Conservation (phyloP, 2,888 invertebrate species). For the Drepana falcataria region DNA sequence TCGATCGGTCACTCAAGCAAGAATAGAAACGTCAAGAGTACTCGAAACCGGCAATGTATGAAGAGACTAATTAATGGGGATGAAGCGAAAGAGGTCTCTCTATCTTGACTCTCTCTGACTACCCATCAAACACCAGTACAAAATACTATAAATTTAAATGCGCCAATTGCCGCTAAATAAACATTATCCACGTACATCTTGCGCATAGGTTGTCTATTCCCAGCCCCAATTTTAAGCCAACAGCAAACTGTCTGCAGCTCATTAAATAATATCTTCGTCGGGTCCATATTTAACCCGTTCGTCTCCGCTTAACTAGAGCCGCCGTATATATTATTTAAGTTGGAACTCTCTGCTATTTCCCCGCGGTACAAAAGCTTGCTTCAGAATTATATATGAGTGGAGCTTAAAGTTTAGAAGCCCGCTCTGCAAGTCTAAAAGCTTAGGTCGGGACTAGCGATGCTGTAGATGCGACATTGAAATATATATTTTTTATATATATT, state of each 20-base stretch:
- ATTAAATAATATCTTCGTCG: constrained; percentile 35
- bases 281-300: constrained; percentile 45
- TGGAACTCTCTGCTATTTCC: constrained; percentile 72
- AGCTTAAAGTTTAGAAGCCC: constrained; percentile 78
- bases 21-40: too few relatives aligned
- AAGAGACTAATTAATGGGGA: too few relatives aligned
- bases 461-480: constrained; percentile 32
- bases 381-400: constrained; percentile 76
- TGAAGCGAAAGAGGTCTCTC: too few relatives aligned
- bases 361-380: constrained; percentile 72
- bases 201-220: too few relatives aligned
- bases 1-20: too few relatives aligned
- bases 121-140: too few relatives aligned
- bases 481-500: not conserved
- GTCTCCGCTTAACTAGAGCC: constrained; percentile 48
- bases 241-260: constrained; percentile 17
- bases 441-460: constrained; percentile 36
- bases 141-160: too few relatives aligned
- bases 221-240: not conserved
- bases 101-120: too few relatives aligned
- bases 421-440: constrained; percentile 77
- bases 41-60: too few relatives aligned
- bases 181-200: too few relatives aligned
- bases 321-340: constrained; percentile 64
- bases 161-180: too few relatives aligned